A percentile compares a stretch with the other conserved stretches of the same genome.
phyloP scores from a whole-genome alignment of 2,888 invertebrate genomes.

The Sesia bembeciformis region DNA sequence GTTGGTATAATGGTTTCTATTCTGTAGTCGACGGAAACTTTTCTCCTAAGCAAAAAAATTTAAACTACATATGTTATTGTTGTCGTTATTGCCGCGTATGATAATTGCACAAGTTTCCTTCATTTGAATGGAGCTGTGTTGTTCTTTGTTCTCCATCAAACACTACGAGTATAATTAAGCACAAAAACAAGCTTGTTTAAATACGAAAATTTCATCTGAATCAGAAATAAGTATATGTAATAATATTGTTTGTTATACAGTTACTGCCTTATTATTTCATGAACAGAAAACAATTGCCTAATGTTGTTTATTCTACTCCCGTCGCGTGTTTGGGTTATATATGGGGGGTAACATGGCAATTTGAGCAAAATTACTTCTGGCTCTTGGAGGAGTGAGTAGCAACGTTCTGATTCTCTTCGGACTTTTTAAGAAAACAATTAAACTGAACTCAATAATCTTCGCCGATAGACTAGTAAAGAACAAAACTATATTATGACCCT shows the following conservation, averaged over 20 bases:
- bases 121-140: too few species aligned
- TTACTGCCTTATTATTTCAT: not conserved
- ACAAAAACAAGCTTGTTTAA: too few species aligned
- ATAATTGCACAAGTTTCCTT: too few species aligned
- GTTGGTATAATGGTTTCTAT: slow-evolving; percentile 52
- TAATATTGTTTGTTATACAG: not conserved
- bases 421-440: too few species aligned
- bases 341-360: not conserved
- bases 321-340: not conserved
- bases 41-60: not conserved
- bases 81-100: too few species aligned
- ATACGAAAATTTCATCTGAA: not conserved
- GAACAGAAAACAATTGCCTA: not conserved
- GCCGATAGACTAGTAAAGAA: too few species aligned
- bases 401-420: not conserved
- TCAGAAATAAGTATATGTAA: not conserved
- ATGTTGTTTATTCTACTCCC: not conserved
- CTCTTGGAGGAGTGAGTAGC: not conserved
- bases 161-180: too few species aligned
- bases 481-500: too few species aligned
- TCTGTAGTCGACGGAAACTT: not conserved
- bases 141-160: too few species aligned
- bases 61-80: not conserved
- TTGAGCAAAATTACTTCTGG: not conserved
- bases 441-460: too few species aligned